Base-by-base conservation (phyloP, 2,888 invertebrate species). In the Aplocera efformata region DNA sequence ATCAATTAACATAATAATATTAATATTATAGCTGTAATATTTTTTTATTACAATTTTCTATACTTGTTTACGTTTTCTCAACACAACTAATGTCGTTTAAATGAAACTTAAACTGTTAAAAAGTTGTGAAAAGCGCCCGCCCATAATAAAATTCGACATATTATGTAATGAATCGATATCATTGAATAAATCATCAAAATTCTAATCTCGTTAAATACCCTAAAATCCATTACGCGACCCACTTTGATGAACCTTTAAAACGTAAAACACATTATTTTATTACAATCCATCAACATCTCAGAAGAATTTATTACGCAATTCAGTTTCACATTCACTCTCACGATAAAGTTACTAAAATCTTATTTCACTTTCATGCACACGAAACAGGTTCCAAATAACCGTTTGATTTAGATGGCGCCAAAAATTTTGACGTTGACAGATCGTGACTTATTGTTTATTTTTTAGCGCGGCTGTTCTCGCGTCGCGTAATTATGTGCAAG, bases 311-410 rank as follows among this genome's bases (percentile, higher is more conserved):
- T 86, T 85, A 79, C 74, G 79, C 72, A 86, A 85, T 67, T 63
- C 60, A 64, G 63, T 80, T 80, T 79, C 80, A 84, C 83, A 75
- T 80, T 79, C 83, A 85, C 86, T 82, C 78, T 76, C 79, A 70
- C 76, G 67, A 59, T 63, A 50, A 72, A 67, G 64, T 59, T 40
- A 24, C 45, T 62, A 74, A 71, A 70, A 75, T 73, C 66, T 74
- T 69, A 78, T 81, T 83, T 84, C 84, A 85, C 86, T 83, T 84
- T 84, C 80, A 56, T 77, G 27, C 40, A 61, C 72, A 76, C 71
- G 53, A 77, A 79, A 81, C 82, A 52, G 52, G 78, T 78, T 79
- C 53, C 11, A 10, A 32, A 38, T 31, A 31, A 34, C 10, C 10
- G 31, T 38, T 34, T 35, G 39, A 9, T 40, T 28, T 33, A 41